Base-by-base conservation (phyloP, 2,888 invertebrate genomes). In the Eudemis profundana region DNA sequence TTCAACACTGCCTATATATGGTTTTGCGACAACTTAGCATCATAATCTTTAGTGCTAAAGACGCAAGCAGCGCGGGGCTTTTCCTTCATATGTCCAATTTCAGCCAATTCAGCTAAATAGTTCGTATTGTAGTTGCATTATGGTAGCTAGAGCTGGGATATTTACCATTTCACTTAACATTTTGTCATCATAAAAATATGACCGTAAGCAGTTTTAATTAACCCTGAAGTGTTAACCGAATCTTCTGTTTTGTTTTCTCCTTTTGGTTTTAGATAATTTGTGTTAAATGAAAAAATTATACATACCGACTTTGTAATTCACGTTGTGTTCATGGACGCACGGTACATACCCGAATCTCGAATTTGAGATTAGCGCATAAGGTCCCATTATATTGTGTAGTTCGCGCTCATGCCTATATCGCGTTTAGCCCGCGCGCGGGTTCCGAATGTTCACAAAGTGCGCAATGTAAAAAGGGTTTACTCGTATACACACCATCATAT, bases 71-170 rank as follows among this genome's bases (percentile, higher is more conserved):
- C 5, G 33, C 33, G 5, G 33, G 33, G 33, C 15, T 42, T 19
- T 27, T 29, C 17, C 46, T 21, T 12, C 40, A 15, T 33, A 7
- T 38, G 21, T 21, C 27, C 7, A 40, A 29, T 50, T 10, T 33
- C n/a, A 36, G 33, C n/a, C n/a, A 36, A 38, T 44, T 12, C 61
- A 46, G 53, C 15, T 38, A 53, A 51, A 29, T 54, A 38, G 33
- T 62, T 50, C 15, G 33, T 51, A 27, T 62, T n/a, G 33, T 38
- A 61, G 46, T 33, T 38, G 17, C 14, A 53, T 46, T 46, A 17
- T 10, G 14, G 46, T 38, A 53, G 53, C 15, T 46, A 53, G 54
- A 47, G 36, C 15, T 38, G 40, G 54, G 54, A 54, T 27, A 54
- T 23, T 17, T 56, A 44, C 40, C 27, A 40, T 40, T 40, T 40